These are phyloP conservation scores for Idaea dimidiata DNA, from an alignment of 2,888 invertebrate species.

Conservation along the genomic window DNA sequence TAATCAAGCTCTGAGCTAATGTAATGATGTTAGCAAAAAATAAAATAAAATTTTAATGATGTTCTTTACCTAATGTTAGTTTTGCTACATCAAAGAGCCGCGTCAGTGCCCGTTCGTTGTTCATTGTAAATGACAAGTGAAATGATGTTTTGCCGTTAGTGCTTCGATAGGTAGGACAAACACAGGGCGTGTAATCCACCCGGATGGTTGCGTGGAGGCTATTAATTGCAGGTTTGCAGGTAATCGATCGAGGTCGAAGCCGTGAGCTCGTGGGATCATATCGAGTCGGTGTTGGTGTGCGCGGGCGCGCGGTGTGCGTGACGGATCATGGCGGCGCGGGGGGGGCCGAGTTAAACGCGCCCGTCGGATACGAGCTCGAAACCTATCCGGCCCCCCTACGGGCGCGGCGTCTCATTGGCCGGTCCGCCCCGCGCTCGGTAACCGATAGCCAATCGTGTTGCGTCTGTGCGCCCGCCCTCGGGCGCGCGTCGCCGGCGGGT, in stretches of 20 bases:
- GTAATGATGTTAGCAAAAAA: too few relatives aligned
- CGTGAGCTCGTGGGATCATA: constrained; percentile 32
- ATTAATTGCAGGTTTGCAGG: constrained; percentile 78
- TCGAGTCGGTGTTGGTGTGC: constrained; percentile 31
- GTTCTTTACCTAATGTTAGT: too few relatives aligned
- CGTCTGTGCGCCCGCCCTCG: constrained; percentile 52
- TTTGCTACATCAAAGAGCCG: too few relatives aligned
- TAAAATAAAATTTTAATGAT: too few relatives aligned
- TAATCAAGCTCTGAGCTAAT: background rate
- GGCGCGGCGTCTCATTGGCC: constrained; percentile 67
- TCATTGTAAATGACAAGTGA: constrained; percentile 36
- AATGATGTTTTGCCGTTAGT: constrained; percentile 37
- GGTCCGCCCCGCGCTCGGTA: constrained; percentile 58
- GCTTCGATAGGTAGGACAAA: constrained; percentile 49
- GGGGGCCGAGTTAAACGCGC: constrained; percentile 75
- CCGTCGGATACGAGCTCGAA: constrained; percentile 73
- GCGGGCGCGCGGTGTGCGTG: constrained; percentile 63
- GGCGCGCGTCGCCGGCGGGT: constrained; percentile 41
- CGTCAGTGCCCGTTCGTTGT: constrained; percentile 18
- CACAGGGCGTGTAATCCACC: constrained; percentile 67
- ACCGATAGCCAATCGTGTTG: constrained; percentile 73
- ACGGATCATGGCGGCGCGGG: constrained; percentile 79
- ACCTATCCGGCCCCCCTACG: constrained; percentile 72
- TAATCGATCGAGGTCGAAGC: constrained; percentile 64
- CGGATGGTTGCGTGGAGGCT: constrained; percentile 72